These are phyloP conservation scores for Sander lucioperca DNA, from an alignment of 2,113 vertebrate species.

Conservation along the genomic window DNA sequence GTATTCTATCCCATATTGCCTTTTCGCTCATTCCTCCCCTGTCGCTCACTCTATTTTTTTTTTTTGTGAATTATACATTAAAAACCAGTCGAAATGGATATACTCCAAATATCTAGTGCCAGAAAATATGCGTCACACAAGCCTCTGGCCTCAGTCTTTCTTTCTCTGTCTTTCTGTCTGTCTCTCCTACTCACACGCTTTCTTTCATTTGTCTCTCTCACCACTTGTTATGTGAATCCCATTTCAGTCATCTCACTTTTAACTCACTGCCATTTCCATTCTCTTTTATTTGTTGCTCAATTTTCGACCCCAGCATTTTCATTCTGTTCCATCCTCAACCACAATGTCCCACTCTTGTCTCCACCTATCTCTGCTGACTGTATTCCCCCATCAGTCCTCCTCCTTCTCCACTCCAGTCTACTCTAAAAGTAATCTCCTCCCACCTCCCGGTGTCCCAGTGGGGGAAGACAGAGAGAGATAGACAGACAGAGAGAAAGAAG, in stretches of 20 bases:
- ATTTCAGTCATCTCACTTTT: slow-evolving; percentile 53
- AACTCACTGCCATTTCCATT: slow-evolving; percentile 44
- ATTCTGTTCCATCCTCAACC: slow-evolving; percentile 43
- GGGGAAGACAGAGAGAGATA: slow-evolving; percentile 38
- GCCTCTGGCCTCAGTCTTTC: slow-evolving; percentile 54
- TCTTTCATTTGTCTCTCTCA: slow-evolving; percentile 36
- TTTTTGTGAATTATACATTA: slow-evolving; percentile 80
- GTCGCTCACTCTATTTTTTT: slow-evolving; percentile 35
- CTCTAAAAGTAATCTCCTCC: slow-evolving; percentile 77
- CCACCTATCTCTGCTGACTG: slow-evolving; percentile 55
- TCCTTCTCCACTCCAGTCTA: slow-evolving; percentile 71
- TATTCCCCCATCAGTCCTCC: slow-evolving; percentile 68
- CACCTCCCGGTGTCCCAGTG: slow-evolving; percentile 65
- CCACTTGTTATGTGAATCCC: slow-evolving; percentile 49
- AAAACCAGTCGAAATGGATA: slow-evolving; percentile 66
- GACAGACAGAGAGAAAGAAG: slow-evolving; percentile 40
- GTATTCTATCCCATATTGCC: slow-evolving; percentile 46
- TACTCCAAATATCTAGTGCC: slow-evolving; percentile 65
- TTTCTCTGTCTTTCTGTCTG: slow-evolving; percentile 44
- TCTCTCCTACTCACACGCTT: slow-evolving; percentile 34
- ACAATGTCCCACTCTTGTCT: slow-evolving; percentile 53
- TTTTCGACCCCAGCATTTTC: slow-evolving; percentile 40
- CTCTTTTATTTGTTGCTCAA: slow-evolving; percentile 28
- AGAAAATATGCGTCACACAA: slow-evolving; percentile 71
- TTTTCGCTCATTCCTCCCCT: slow-evolving; percentile 41